Evolutionary conservation across 2,888 invertebrate genomes (phyloP).

Genomic region (Sthenelais limicola): DNA sequence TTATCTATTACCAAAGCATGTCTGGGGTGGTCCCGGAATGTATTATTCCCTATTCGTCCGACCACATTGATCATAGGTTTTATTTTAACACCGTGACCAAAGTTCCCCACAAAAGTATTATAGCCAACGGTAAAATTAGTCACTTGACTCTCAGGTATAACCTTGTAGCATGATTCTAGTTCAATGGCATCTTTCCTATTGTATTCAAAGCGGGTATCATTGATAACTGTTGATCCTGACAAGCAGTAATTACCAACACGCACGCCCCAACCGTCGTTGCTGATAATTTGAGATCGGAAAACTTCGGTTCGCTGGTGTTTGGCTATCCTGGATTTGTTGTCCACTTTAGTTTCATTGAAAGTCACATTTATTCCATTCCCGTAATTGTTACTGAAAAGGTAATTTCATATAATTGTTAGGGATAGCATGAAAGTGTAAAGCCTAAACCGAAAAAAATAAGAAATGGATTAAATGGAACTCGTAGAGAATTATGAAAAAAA

Average conservation of each 20-base stretch:
- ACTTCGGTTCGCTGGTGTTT: conserved; percentile 60
- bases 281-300: conserved; percentile 86
- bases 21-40: conserved; percentile 85
- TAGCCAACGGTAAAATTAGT: conserved; percentile 70
- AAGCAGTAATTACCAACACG: conserved; percentile 87
- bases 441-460: too few relatives aligned
- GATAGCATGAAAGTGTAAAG: too few relatives aligned
- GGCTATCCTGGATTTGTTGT: conserved; percentile 66
- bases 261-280: conserved; percentile 90
- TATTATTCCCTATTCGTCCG: conserved; percentile 81
- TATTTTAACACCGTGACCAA: conserved; percentile 66
- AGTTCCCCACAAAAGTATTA: conserved; percentile 64
- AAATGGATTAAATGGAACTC: too few relatives aligned
- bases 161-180: conserved; percentile 86
- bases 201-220: conserved; percentile 91
- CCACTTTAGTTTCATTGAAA: conserved; percentile 61
- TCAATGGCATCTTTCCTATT: conserved; percentile 86
- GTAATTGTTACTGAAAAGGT: conserved; percentile 83
- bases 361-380: conserved; percentile 77
- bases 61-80: conserved; percentile 68
- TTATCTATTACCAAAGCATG: conserved; percentile 91
- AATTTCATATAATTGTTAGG: too few relatives aligned
- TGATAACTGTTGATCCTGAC: conserved; percentile 78
- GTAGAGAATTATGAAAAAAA: too few relatives aligned
- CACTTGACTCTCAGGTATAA: conserved; percentile 42